phyloP scores from a whole-genome alignment of 2,888 invertebrate species.

The Eupeodes latifasciatus region DNA sequence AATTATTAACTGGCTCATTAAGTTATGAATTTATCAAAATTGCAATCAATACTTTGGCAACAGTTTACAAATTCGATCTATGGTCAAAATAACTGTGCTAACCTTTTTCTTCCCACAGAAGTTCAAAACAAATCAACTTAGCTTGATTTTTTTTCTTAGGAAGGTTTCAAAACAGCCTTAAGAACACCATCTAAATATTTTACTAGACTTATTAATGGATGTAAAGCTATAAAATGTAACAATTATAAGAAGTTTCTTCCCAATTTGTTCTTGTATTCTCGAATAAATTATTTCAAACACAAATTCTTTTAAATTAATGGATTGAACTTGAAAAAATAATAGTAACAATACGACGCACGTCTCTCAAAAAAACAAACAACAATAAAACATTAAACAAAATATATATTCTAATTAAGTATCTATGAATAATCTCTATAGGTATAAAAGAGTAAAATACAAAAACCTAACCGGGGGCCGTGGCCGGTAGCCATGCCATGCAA shows the following conservation, averaged over 20 bases:
- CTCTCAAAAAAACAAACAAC: slow-evolving; percentile 40
- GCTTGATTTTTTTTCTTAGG: no score
- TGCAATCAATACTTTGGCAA: no score
- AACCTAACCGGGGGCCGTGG: neutral
- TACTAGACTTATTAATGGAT: no score
- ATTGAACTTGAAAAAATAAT: slow-evolving; percentile 56
- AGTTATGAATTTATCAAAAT: no score
- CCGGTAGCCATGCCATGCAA: slow-evolving; percentile 2
- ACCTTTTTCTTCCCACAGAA: no score
- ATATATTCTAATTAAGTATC: slow-evolving; percentile 23
- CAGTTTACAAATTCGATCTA: no score
- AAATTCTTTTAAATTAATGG: slow-evolving; percentile 28
- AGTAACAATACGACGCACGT: neutral
- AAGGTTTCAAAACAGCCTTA: no score
- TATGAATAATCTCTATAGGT: slow-evolving; percentile 21
- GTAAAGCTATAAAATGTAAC: no score
- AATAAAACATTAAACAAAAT: slow-evolving; percentile 9
- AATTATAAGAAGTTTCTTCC: slow-evolving; percentile 61
- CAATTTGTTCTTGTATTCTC: slow-evolving; percentile 43
- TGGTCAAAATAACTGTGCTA: no score
- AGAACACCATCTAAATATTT: no score
- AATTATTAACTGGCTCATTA: no score
- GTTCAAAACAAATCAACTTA: no score
- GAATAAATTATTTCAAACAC: neutral
- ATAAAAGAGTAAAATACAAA: neutral